Evolutionary conservation across 2,113 vertebrate species (phyloP).

Genomic region (Austrofundulus limnaeus): DNA sequence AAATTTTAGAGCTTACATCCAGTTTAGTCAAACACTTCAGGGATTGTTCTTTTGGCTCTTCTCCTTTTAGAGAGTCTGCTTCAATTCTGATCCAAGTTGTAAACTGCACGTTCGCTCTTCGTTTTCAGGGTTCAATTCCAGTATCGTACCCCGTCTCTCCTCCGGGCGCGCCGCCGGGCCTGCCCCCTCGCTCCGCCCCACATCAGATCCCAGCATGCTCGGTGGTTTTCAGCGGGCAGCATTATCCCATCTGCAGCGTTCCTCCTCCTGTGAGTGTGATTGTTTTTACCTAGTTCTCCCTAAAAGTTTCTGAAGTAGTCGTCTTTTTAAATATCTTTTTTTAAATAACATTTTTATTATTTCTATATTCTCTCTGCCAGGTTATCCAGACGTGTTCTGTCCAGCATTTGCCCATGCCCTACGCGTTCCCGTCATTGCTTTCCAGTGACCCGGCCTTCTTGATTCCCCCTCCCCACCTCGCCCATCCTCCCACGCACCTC

Average conservation of each 20-base stretch:
- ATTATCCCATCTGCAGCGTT: constrained; percentile 95
- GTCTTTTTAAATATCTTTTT: neutral
- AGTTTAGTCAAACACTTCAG: no score
- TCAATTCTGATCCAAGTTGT: neutral
- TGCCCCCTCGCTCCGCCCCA: constrained; percentile 90
- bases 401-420: constrained; percentile 95
- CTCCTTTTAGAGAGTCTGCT: neutral
- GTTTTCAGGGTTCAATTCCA: constrained; percentile 88
- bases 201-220: constrained; percentile 96
- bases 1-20: no score
- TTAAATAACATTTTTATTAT: no score
- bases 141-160: constrained; percentile 91
- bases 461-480: constrained; percentile 91
- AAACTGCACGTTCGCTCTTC: constrained; percentile 37
- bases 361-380: constrained; percentile 69
- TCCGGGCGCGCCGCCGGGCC: constrained; percentile 88
- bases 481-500: constrained; percentile 72
- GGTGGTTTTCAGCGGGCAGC: constrained; percentile 96
- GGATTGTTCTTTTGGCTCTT: no score
- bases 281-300: neutral
- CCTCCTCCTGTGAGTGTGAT: constrained; percentile 80
- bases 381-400: constrained; percentile 97
- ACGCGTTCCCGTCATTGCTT: constrained; percentile 94
- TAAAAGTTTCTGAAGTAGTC: neutral
- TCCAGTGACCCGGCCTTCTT: constrained; percentile 94